phyloP scores from a whole-genome alignment of 2,797 vertebrate species.

The Hypotaenidia okinawae region DNA sequence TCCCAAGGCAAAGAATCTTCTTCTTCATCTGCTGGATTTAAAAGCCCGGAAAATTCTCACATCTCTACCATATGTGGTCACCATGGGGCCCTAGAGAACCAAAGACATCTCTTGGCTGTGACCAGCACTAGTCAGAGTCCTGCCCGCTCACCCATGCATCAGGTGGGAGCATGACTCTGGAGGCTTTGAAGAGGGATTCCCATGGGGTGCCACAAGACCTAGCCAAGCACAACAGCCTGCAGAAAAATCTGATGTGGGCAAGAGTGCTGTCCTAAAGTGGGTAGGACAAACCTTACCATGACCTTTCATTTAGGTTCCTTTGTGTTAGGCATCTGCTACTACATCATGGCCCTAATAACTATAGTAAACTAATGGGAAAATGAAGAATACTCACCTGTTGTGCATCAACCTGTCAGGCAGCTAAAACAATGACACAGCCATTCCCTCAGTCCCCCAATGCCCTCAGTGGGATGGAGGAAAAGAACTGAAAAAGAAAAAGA shows the following conservation, averaged over 20 bases:
- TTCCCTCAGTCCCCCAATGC: too few relatives aligned
- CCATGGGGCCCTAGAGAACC: background rate
- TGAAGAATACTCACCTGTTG: background rate
- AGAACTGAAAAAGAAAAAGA: too few relatives aligned
- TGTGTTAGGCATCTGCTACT: background rate
- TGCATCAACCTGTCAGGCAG: too few relatives aligned
- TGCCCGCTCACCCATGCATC: rapidly evolving
- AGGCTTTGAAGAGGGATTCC: background rate
- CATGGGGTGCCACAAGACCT: background rate
- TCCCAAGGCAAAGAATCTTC: background rate
- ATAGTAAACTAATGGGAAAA: background rate
- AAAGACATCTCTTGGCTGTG: background rate
- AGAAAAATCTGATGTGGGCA: background rate
- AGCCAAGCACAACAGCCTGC: background rate
- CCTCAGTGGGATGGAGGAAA: too few relatives aligned
- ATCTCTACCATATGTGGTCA: background rate
- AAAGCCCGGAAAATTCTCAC: background rate
- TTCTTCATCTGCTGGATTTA: background rate
- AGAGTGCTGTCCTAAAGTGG: background rate
- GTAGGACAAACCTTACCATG: background rate
- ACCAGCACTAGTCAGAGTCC: background rate
- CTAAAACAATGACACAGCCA: too few relatives aligned
- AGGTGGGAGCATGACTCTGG: background rate
- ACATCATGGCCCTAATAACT: background rate
- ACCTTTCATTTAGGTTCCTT: background rate